Percentiles rank a stretch among this genome's conserved stretches.
phyloP scores from a whole-genome alignment of 1,140 invertebrate genomes.

The Conopomorpha cramerella region DNA sequence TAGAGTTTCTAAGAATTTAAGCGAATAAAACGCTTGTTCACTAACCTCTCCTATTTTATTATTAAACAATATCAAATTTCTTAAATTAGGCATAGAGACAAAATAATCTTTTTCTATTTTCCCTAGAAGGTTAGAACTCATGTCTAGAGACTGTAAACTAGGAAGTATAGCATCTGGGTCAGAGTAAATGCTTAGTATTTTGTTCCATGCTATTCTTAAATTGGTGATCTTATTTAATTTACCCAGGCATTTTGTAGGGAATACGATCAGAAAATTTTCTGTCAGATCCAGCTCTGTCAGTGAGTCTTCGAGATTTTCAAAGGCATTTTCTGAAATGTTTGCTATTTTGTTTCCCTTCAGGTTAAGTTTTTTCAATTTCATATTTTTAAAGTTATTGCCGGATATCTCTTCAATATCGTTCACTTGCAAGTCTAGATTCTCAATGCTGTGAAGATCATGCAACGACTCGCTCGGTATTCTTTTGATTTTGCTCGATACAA shows the following conservation, averaged over 20 bases:
- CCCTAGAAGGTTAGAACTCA: slow-evolving; percentile 85
- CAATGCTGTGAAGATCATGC: slow-evolving; percentile 69
- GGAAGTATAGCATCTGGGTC: slow-evolving; percentile 73
- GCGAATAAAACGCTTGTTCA: slow-evolving; percentile 73
- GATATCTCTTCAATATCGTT: slow-evolving; percentile 83
- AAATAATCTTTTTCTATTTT: slow-evolving; percentile 77
- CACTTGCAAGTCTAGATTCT: slow-evolving; percentile 79
- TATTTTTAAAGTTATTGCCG: slow-evolving; percentile 80
- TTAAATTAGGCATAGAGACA: slow-evolving; percentile 75
- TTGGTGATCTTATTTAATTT: slow-evolving; percentile 75
- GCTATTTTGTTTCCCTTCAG: slow-evolving; percentile 82
- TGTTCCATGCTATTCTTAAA: slow-evolving; percentile 82
- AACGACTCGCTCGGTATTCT: slow-evolving; percentile 82
- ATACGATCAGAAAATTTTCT: slow-evolving; percentile 81
- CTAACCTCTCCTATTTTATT: slow-evolving; percentile 81
- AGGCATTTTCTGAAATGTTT: slow-evolving; percentile 82
- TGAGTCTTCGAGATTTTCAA: slow-evolving; percentile 78
- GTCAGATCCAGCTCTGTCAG: slow-evolving; percentile 82
- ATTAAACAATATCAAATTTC: slow-evolving; percentile 80
- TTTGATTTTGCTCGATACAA: slow-evolving; percentile 79
- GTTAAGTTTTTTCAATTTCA: slow-evolving; percentile 81
- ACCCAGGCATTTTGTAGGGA: slow-evolving; percentile 79
- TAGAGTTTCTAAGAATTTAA: slow-evolving; percentile 77
- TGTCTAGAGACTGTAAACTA: slow-evolving; percentile 76
- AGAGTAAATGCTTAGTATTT: slow-evolving; percentile 67